Base-by-base conservation (phyloP, 2,113 vertebrate species). In the Lonchura striata region DNA sequence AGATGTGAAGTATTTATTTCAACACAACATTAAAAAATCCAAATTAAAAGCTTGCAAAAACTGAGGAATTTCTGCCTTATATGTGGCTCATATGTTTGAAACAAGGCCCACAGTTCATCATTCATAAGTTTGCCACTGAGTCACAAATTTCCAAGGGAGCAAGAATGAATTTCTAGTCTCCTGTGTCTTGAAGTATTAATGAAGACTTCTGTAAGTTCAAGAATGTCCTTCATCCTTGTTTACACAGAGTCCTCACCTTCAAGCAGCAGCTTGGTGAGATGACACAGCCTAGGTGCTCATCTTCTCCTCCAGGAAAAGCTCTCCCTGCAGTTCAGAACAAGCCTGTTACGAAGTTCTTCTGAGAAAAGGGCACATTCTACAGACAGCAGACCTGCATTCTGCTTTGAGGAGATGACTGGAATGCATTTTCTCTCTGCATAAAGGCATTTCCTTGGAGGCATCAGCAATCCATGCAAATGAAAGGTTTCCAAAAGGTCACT, bases 401-500 rank as follows among this genome's bases (percentile, higher is more conserved):
- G 68, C 35, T 53, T 70, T 54, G 50, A 76, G 74, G 49, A 94
- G 61, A 82, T 1, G 5, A 87, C 70, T 57, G 25, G 49, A 90
- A 85, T 22, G 24, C 18, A 54, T 91, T 82, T 94, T 87, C 50
- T 66, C 70, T 87, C 50, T 76, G 46, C 54, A 95, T 53, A 87
- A 89, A 92, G 65, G 66, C 65, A 87, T 74, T 92, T 91, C 66
- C 79, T 85, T 35, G 42, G 59, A 76, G 63, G 68, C 53, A 82
- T 92, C 75, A 72, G 78, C 63, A 91, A 92, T 69, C 79, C 66
- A 63, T 64, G 85, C 64, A 96, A 95, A 94, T 80, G 33, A 93
- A 93, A 95, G 59, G 57, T 77, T 94, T 95, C 64, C 59, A 82
- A 91, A 95, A 92, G 90, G 59, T 91, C 91, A 93, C 10, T 95